These are phyloP conservation scores for Cosmia pyralina DNA, from an alignment of 2,888 invertebrate genomes.

Conservation along the genomic window DNA sequence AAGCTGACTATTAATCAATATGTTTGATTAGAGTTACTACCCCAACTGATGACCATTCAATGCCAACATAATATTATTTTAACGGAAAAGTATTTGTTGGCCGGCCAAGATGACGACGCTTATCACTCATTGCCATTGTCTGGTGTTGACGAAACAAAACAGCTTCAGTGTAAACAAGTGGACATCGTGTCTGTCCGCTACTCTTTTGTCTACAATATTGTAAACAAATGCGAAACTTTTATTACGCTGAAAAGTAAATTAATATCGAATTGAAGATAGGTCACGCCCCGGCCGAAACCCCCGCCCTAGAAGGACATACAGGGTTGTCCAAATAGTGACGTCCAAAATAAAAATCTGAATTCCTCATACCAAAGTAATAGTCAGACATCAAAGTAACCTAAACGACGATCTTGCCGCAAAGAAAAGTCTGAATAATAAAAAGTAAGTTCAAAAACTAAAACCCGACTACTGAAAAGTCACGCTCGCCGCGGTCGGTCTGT, in stretches of 20 bases:
- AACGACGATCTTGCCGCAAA: too few species aligned
- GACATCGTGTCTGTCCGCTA: conserved; percentile 1
- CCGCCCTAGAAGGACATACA: neutral
- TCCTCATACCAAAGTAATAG: too few species aligned
- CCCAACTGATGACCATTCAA: neutral
- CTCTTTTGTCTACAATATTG: conserved; percentile 4
- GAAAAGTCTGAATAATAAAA: too few species aligned
- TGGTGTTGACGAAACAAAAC: conserved; percentile 12
- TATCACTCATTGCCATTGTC: conserved; percentile 14
- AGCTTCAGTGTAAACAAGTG: conserved; percentile 17
- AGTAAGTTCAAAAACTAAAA: too few species aligned
- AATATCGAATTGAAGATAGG: neutral
- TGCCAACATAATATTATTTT: conserved; percentile 3
- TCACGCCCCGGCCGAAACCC: neutral
- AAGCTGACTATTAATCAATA: neutral
- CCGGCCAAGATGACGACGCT: conserved; percentile 16
- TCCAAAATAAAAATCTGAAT: too few species aligned
- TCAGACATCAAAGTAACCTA: too few species aligned
- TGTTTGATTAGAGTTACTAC: neutral
- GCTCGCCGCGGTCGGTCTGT: too few species aligned
- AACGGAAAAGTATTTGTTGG: neutral
- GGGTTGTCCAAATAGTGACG: too few species aligned
- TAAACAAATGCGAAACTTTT: conserved; percentile 9
- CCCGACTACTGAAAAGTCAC: too few species aligned
- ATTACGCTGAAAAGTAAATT: neutral